Evolutionary conservation across 1,140 invertebrate species (phyloP), one percentile per base, ranked within the genome.

Genomic region (Cecropterus lyciades): DNA sequence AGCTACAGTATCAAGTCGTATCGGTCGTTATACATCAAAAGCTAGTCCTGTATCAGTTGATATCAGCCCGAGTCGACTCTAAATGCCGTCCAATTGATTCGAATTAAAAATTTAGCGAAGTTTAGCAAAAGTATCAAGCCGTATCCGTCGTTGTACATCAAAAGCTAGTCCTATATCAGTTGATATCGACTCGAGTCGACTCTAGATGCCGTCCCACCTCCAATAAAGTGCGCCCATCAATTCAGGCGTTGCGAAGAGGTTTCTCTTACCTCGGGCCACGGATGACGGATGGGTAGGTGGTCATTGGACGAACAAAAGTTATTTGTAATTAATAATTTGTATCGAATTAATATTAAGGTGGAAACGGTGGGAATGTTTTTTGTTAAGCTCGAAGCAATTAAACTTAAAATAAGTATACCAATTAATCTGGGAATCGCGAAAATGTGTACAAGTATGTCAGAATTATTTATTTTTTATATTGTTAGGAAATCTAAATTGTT

Each of bases 191-290:
- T 76, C 52, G 75, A 80, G 75, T 72, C 69, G 69, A 65, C 72
- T 77, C 75, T 79, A 78, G 77, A 76, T 74, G 66, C 64, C 62
- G 79, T 73, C 73, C 80, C 82, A 73, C 84, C 80, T 82, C 79
- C 82, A 85, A 83, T 83, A 84, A 82, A 79, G 75, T 74, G 77
- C 64, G 71, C 60, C 82, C 73, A 87, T 87, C 85, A 85, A 85
- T 85, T 84, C 76, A 55, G 67, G 52, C 71, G 46, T 56, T 64
- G 53, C 55, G 67, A 67, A 57, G 62, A 75, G 59, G 56, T 66
- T 64, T 57, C 72, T 63, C 51, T 45, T 59, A 45, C 55, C 55
- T 59, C 55, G 24, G 62, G 66, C 64, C 45, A 65, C 30, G 65
- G 43, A 76, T 79, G 77, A 76, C 69, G 67, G 71, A 79, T 76